Percentiles rank a stretch among this genome's conserved stretches.
Conservation (phyloP, 2,888 invertebrate species). For the Griposia aprilina region DNA sequence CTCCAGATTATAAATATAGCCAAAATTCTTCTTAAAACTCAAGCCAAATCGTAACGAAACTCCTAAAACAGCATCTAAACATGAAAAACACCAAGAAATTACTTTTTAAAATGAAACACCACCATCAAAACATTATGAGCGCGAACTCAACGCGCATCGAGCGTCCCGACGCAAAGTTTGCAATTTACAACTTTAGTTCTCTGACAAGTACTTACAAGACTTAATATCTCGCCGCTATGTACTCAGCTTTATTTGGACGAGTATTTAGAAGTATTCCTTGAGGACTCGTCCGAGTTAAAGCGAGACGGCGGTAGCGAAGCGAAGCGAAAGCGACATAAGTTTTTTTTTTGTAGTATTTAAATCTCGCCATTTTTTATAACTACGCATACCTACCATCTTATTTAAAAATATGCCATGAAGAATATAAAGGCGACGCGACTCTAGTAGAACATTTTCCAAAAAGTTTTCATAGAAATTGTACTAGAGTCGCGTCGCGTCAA, state of each 20-base stretch:
- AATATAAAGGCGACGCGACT: background rate
- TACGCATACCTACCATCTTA: no score
- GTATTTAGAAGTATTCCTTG: slow-evolving; percentile 72
- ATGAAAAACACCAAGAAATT: slow-evolving; percentile 46
- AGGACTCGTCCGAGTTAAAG: slow-evolving; percentile 45
- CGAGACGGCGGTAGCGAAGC: background rate
- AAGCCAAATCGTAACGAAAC: slow-evolving; percentile 16
- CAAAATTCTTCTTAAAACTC: background rate
- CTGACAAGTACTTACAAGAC: slow-evolving; percentile 70
- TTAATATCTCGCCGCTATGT: slow-evolving; percentile 70
- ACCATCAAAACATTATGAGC: slow-evolving; percentile 67
- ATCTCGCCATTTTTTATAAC: background rate
- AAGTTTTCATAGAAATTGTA: background rate
- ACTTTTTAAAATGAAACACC: slow-evolving; percentile 63
- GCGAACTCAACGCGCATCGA: slow-evolving; percentile 63
- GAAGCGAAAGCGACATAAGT: background rate
- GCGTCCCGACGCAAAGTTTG: slow-evolving; percentile 66
- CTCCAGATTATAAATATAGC: slow-evolving; percentile 8
- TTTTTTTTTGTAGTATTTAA: background rate
- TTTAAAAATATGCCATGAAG: background rate
- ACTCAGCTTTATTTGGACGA: slow-evolving; percentile 74
- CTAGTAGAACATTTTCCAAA: background rate
- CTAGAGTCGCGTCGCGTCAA: background rate
- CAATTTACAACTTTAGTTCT: slow-evolving; percentile 73
- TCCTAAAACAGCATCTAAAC: slow-evolving; percentile 38